Evolutionary conservation across 2,113 vertebrate genomes (phyloP), one percentile per base, ranked within the genome.

Genomic region (Sterrhoptilus dennistouni): DNA sequence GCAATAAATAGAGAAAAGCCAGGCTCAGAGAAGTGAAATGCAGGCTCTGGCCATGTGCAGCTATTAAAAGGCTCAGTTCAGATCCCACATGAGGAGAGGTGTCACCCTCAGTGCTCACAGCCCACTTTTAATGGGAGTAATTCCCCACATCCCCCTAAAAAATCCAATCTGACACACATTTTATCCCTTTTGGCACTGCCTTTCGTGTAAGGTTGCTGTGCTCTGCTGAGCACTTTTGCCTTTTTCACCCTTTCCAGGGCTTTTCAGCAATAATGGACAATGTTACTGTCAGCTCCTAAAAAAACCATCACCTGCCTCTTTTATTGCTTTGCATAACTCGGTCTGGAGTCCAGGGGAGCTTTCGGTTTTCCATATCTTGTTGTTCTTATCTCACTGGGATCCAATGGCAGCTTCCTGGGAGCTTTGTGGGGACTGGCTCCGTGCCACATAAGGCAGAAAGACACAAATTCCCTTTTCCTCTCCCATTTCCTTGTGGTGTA

Each of bases 241-340:
- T 95, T 96, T 95, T 95, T 95, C 94, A 94, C 77, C 83, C 93
- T 40, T 7, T 24, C 56, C 61, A 52, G 60, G 38, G 90, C 91
- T 89, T 90, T 68, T 35, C 83, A 84, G 78, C 91, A 84, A 44
- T 76, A 93, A 95, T 69, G 94, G 94, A 89, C 94, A 95, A 96
- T 79, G 91, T 96, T 84, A 89, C 35, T 93, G 94, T 89, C 95
- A 95, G 89, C 38, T 63, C 89, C 96, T 97, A 96, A 97, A 97
- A 97, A 97, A 95, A 78, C 80, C 28, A 3, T 91, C 94, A 81
- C 95, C 94, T 95, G 93, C 87, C 45, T 84, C 91, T 94, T 94
- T 96, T 95, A 96, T 93, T 96, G 91, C 95, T 72, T 49, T 79
- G 57, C 61, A 53, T 60, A 94, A 94, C 87, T 96, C 76, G 38